Evolutionary conservation across 2,113 vertebrate genomes (phyloP).

Genomic region (Garra rufa): DNA sequence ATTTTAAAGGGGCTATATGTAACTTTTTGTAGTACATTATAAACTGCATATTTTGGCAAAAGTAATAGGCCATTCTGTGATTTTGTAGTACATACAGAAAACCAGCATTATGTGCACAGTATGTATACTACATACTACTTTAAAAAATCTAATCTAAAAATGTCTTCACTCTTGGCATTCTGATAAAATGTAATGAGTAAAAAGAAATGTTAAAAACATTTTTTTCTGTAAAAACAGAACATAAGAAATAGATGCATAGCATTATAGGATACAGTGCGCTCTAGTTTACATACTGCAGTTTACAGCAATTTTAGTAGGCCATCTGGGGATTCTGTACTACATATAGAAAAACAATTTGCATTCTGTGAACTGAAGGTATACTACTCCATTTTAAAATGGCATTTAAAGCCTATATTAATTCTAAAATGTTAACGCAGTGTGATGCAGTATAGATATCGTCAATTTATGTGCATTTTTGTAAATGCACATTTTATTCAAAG

Average conservation of each 20-base stretch:
- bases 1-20: too few relatives aligned
- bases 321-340: background rate
- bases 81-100: too few relatives aligned
- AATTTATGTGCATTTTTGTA: background rate
- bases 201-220: too few relatives aligned
- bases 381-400: background rate
- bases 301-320: background rate
- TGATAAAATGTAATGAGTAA: too few relatives aligned
- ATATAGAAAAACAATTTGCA: background rate
- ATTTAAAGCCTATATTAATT: background rate
- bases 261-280: background rate
- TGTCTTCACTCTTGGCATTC: background rate
- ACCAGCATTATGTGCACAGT: too few relatives aligned
- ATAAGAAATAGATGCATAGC: background rate
- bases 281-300: background rate
- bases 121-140: background rate
- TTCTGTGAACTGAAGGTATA: background rate
- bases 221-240: background rate
- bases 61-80: too few relatives aligned
- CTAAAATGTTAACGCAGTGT: background rate
- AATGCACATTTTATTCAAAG: conserved; percentile 14
- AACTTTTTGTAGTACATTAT: too few relatives aligned
- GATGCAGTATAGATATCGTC: background rate
- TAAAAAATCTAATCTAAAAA: background rate
- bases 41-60: too few relatives aligned